Evolutionary conservation across 1,140 invertebrate genomes (phyloP).

Genomic region (Drosophila lowei): DNA sequence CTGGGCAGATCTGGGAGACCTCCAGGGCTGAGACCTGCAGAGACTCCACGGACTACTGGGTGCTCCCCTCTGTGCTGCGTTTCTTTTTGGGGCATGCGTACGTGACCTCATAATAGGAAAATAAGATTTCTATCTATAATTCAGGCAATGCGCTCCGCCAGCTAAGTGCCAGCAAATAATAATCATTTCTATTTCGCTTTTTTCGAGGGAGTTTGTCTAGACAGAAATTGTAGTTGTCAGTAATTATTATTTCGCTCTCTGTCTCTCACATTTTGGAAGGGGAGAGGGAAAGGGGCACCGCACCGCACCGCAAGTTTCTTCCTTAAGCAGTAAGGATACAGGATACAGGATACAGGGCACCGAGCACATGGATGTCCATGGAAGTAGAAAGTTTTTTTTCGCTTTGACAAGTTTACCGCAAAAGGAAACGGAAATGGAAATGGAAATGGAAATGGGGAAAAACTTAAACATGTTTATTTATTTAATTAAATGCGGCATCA

Average conservation of each 20-base stretch:
- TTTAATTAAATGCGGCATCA: constrained; percentile 72
- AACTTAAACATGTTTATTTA: constrained; percentile 70
- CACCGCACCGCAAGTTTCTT: constrained; percentile 5
- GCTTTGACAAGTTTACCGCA: constrained; percentile 55
- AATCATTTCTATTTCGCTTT: constrained; percentile 43
- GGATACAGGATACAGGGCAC: too few relatives aligned
- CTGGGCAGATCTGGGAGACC: too few relatives aligned
- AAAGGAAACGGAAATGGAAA: constrained; percentile 32
- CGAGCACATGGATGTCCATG: constrained; percentile 24
- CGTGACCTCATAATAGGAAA: constrained; percentile 77
- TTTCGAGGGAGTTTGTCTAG: constrained; percentile 48
- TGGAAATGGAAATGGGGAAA: constrained; percentile 45
- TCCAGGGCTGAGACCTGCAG: too few relatives aligned
- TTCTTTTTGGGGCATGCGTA: constrained; percentile 50
- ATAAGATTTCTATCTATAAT: constrained; percentile 81
- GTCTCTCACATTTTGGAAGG: constrained; percentile 26
- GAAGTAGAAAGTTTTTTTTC: constrained; percentile 53
- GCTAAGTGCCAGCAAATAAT: constrained; percentile 51
- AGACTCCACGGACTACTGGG: too few relatives aligned
- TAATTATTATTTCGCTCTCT: constrained; percentile 59
- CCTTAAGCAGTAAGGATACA: too few relatives aligned
- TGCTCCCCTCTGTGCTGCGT: background rate
- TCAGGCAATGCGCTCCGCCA: constrained; percentile 52
- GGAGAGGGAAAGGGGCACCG: background rate
- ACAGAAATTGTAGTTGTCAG: constrained; percentile 66